A percentile compares a stretch with the other conserved stretches of the same genome.
These are phyloP conservation scores for Sebastes diploproa DNA, from an alignment of 2,797 vertebrate species.

Conservation along the genomic window DNA sequence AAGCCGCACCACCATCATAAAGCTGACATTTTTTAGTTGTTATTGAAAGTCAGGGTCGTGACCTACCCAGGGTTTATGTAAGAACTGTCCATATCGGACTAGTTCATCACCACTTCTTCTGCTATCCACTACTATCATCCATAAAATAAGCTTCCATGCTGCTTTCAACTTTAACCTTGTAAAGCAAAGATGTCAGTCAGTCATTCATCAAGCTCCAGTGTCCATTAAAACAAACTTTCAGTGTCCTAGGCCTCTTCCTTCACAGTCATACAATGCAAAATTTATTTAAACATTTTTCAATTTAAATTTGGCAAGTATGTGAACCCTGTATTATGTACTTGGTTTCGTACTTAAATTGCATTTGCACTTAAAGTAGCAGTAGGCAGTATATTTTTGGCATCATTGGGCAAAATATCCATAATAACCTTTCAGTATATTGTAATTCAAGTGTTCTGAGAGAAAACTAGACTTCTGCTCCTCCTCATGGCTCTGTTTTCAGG, in stretches of 20 bases:
- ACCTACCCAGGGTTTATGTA: neutral
- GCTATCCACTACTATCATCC: neutral
- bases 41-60: neutral
- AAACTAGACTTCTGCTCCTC: no score
- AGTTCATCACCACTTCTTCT: neutral
- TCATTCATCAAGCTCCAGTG: neutral
- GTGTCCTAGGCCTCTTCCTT: neutral
- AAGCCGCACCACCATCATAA: neutral
- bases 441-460: no score
- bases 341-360: neutral
- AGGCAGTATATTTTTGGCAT: no score
- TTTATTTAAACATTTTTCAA: neutral
- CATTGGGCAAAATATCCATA: no score
- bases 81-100: neutral
- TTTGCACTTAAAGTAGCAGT: fast-evolving
- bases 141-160: neutral
- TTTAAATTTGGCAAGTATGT: neutral
- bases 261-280: neutral
- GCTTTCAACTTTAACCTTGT: neutral
- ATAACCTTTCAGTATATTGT: no score
- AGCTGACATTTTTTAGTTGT: neutral
- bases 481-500: no score
- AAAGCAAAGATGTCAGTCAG: neutral
- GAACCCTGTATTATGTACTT: neutral
- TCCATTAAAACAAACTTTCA: neutral